A percentile compares a stretch with the other conserved stretches of the same genome.
phyloP scores from a whole-genome alignment of 2,113 vertebrate species.

The Pagrus major region DNA sequence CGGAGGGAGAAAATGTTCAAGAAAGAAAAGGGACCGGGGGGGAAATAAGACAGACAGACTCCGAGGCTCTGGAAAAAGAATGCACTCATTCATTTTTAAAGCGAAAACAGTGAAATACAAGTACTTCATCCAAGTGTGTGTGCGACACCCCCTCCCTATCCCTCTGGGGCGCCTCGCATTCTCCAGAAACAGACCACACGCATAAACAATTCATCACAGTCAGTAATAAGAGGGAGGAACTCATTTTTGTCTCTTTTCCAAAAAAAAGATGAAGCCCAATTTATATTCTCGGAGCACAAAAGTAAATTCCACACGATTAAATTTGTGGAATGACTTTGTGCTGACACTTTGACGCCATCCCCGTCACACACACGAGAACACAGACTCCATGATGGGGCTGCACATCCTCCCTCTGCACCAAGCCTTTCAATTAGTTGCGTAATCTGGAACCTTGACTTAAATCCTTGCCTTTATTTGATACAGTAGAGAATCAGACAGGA shows the following conservation, averaged over 20 bases:
- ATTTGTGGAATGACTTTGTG: conserved; percentile 32
- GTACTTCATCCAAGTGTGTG: conserved; percentile 42
- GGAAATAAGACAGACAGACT: conserved; percentile 50
- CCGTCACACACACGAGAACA: not conserved
- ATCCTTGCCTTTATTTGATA: not conserved
- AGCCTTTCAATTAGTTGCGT: conserved; percentile 3
- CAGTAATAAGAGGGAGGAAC: conserved; percentile 36
- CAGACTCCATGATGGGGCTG: not conserved
- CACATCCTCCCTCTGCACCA: not conserved
- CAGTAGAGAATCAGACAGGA: not conserved
- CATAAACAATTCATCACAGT: conserved; percentile 62
- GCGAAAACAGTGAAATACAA: conserved; percentile 63
- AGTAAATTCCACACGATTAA: conserved; percentile 43
- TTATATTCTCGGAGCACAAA: conserved; percentile 36
- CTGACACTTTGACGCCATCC: conserved; percentile 1
- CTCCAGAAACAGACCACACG: conserved; percentile 66
- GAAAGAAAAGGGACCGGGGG: conserved; percentile 17
- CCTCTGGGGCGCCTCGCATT: conserved; percentile 39
- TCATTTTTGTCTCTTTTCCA: conserved; percentile 31
- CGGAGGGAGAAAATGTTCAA: conserved; percentile 31
- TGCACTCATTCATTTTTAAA: conserved; percentile 68
- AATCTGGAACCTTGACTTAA: not conserved
- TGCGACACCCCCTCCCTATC: conserved; percentile 35
- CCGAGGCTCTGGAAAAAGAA: conserved; percentile 52
- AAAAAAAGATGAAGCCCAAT: conserved; percentile 19